A percentile compares a stretch with the other conserved stretches of the same genome.
These are phyloP conservation scores for Diglossa brunneiventris DNA, from an alignment of 2,113 vertebrate genomes.

Conservation along the genomic window DNA sequence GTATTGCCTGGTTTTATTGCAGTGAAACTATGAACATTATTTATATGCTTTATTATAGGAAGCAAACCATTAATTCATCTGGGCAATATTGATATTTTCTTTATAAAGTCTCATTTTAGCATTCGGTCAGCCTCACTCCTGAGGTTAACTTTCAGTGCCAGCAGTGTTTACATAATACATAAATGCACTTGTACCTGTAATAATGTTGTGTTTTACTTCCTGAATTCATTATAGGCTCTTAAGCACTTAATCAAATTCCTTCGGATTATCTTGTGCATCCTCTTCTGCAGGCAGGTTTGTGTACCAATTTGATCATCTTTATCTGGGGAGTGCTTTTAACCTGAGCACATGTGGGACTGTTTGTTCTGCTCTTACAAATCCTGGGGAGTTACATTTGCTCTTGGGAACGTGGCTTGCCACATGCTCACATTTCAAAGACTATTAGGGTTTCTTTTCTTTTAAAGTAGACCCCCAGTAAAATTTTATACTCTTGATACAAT, in stretches of 20 bases:
- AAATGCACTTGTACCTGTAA: neutral
- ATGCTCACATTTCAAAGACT: neutral
- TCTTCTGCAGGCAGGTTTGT: neutral
- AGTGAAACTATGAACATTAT: neutral
- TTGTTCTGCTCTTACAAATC: neutral
- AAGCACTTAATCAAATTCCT: slow-evolving; percentile 49
- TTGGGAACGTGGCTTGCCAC: neutral
- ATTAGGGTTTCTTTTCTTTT: neutral
- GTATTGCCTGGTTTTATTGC: neutral
- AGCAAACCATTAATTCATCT: neutral
- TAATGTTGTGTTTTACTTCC: slow-evolving; percentile 2
- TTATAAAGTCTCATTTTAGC: neutral
- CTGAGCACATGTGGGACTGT: neutral
- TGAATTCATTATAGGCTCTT: slow-evolving; percentile 5
- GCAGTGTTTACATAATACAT: neutral
- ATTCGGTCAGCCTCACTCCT: neutral
- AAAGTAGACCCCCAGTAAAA: neutral
- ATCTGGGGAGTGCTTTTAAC: neutral
- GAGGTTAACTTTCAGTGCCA: neutral
- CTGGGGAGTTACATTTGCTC: neutral
- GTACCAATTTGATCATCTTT: neutral
- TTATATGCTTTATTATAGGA: neutral
- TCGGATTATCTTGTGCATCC: neutral
- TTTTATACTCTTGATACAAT: neutral
- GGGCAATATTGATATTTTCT: neutral